Evolutionary conservation across 2,797 vertebrate genomes (phyloP), one percentile per base, ranked within the genome.

Genomic region (Gouania willdenowi): DNA sequence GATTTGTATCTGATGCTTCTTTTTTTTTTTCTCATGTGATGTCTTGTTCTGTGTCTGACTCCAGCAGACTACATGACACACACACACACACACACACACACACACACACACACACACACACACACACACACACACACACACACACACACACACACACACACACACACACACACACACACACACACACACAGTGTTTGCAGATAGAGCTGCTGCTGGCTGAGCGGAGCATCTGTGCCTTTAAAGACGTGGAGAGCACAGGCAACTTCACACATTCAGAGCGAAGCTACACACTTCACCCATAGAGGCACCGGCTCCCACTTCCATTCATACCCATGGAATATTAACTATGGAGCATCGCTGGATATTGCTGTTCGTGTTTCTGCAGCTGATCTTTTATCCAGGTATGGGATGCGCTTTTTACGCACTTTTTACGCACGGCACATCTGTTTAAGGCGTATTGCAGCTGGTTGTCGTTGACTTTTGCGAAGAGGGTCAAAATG

Each of bases 341-440:
- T 71, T 86, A 71, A 90, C 71, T 57, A 91, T 91, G 89, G 88
- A 87, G 83, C 88, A 87, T 65, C 77, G 70, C 80, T 88, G 83
- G 81, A 78, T 87, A 66, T 81, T 88, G 67, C 74, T 89, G 59
- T 71, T 65, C 77, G 81, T 84, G 39, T 71, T 80, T 72, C 58
- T 90, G 41, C 84, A 87, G 53, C 61, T 84, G 20, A 71, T 77
- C 60, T 64, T 88, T 64, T 76, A 69, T 51, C 67, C 87, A 88
- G 89, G 89, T 91, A 84, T 77, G 84, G 9, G n/a, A 11, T 8
- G 2, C 25, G 20, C 2, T 39, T 33, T 23, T 20, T 20, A 1
- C 34, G 17, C 41, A 7, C 32, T 41, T 20, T 46, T 43, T 52
- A 31, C 24, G 26, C 45, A 30, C 6, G n/a, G n/a, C n/a, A n/a